A percentile compares a stretch with the other conserved stretches of the same genome.
phyloP scores from a whole-genome alignment of 1,140 invertebrate genomes.

The Schlechtendalia chinensis region DNA sequence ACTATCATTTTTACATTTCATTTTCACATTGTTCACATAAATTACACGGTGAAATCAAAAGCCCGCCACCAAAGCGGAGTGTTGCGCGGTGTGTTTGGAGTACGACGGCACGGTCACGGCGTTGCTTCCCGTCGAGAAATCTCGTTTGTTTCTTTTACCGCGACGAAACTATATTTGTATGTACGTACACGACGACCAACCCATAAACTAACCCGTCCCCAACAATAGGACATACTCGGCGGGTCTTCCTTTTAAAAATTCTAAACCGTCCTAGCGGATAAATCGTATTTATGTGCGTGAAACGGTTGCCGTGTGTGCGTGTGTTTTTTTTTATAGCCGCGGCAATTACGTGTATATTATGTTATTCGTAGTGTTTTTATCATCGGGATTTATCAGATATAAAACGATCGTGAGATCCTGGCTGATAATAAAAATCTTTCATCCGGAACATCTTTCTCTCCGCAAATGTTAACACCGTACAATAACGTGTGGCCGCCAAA shows the following conservation, averaged over 20 bases:
- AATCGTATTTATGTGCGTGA: no score
- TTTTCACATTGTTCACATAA: background rate
- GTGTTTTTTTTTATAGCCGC: background rate
- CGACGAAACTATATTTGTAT: background rate
- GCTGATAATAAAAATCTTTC: no score
- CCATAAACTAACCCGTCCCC: background rate
- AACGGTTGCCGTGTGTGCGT: background rate
- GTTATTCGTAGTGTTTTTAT: background rate
- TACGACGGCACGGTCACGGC: background rate
- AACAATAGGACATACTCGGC: no score
- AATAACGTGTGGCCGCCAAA: background rate
- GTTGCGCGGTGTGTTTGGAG: background rate
- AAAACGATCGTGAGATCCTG: background rate
- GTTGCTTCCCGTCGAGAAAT: background rate
- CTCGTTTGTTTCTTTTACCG: background rate
- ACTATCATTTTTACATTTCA: conserved; percentile 11
- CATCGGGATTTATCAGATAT: background rate
- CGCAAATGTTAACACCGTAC: background rate
- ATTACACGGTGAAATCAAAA: conserved; percentile 4
- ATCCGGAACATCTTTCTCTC: background rate
- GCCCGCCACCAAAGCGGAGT: background rate
- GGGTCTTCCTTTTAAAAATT: background rate
- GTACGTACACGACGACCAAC: no score
- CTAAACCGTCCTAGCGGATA: background rate
- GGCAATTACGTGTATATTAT: background rate